Conservation (phyloP, 1,140 invertebrate species). For the Drosophila melanica region DNA sequence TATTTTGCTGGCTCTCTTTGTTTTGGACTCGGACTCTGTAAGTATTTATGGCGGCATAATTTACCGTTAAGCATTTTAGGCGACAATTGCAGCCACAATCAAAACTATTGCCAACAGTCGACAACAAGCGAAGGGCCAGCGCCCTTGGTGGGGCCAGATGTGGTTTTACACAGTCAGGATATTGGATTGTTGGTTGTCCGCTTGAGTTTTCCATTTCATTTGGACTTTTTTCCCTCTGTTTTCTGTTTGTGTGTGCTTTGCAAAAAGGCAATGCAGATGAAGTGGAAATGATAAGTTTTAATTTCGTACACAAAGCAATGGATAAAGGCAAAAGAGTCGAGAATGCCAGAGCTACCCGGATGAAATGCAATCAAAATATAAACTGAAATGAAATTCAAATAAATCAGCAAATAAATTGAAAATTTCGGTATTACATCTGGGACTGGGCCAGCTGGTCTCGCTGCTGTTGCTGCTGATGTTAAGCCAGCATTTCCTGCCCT, state of each 20-base stretch:
- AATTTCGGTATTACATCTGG: slow-evolving; percentile 68
- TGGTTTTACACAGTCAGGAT: slow-evolving; percentile 73
- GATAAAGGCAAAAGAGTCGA: slow-evolving; percentile 3
- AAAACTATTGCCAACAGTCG: slow-evolving; percentile 59
- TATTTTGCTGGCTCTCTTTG: slow-evolving; percentile 50
- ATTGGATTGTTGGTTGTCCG: slow-evolving; percentile 65
- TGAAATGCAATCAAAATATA: slow-evolving; percentile 68
- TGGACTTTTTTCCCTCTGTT: slow-evolving; percentile 6
- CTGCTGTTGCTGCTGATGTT: slow-evolving; percentile 29
- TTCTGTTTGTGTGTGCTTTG: slow-evolving; percentile 6
- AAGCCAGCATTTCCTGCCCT: slow-evolving; percentile 47
- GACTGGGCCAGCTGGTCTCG: slow-evolving; percentile 13
- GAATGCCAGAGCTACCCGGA: slow-evolving; percentile 28
- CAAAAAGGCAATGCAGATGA: slow-evolving; percentile 56
- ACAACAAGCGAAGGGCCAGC: slow-evolving; percentile 16
- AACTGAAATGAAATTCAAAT: slow-evolving; percentile 73
- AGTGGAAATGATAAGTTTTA: slow-evolving; percentile 74
- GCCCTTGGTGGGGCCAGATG: neutral
- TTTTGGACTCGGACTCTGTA: slow-evolving; percentile 26
- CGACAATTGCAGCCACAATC: slow-evolving; percentile 71
- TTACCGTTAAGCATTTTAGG: slow-evolving; percentile 76
- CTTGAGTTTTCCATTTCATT: slow-evolving; percentile 12
- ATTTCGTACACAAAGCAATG: slow-evolving; percentile 49
- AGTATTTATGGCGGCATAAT: slow-evolving; percentile 77
- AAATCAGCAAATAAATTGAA: slow-evolving; percentile 80